Percentiles rank a stretch among this genome's conserved stretches.
These are phyloP conservation scores for Thecophora atra DNA, from an alignment of 2,888 invertebrate genomes.

Conservation along the genomic window DNA sequence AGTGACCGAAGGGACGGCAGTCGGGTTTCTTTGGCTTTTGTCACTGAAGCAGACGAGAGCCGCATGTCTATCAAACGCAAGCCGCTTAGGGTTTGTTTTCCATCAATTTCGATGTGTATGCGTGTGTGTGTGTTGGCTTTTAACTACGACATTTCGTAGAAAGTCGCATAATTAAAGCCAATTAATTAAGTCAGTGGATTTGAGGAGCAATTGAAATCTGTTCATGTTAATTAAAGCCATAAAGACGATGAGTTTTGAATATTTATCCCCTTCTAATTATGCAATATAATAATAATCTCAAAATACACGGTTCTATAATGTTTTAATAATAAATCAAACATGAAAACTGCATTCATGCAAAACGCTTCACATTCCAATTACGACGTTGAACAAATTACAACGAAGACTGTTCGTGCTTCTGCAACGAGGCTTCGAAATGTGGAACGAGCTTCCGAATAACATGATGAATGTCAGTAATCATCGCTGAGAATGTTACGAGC, in stretches of 20 bases:
- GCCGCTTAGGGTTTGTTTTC: slow-evolving; percentile 23
- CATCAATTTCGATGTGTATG: not conserved
- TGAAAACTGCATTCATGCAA: too few species aligned
- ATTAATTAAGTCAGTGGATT: slow-evolving; percentile 46
- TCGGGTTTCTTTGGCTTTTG: not conserved
- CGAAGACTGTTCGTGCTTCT: too few species aligned
- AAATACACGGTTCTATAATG: too few species aligned
- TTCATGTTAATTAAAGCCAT: too few species aligned
- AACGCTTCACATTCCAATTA: too few species aligned
- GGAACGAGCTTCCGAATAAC: not conserved
- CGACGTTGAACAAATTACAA: too few species aligned
- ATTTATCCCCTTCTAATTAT: too few species aligned
- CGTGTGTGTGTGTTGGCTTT: not conserved
- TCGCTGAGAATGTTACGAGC: not conserved
- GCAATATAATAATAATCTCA: too few species aligned
- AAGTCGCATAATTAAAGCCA: slow-evolving; percentile 45
- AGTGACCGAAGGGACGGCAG: not conserved
- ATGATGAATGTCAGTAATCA: not conserved
- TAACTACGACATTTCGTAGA: not conserved
- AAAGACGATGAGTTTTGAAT: too few species aligned
- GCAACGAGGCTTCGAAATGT: not conserved
- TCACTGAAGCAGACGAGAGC: slow-evolving; percentile 17
- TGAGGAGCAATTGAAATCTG: slow-evolving; percentile 39
- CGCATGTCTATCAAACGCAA: slow-evolving; percentile 27
- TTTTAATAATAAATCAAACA: too few species aligned